Base-by-base conservation (phyloP, 2,113 vertebrate genomes). In the Heliornis fulica region DNA sequence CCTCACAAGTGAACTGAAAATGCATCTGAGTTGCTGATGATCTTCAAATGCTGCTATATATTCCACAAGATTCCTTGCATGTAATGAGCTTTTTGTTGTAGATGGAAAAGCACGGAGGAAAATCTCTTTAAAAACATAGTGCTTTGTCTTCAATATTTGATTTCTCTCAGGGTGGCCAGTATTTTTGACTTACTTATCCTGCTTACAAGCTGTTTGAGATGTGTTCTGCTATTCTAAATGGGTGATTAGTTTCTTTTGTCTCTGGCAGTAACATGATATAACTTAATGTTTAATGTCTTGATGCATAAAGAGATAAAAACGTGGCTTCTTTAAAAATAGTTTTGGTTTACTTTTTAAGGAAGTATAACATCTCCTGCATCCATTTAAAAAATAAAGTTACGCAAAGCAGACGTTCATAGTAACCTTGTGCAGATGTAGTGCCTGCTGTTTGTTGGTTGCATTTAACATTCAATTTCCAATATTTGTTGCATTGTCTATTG, bases 121-220 rank as follows among this genome's bases (percentile, higher is more conserved):
- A 95, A 94, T 80, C 54, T 84, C 92, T 94, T 93, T 69, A 54
- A 82, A 86, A 93, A 72, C 95, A 95, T 95, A 95, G 97, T 95
- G 95, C 97, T 97, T 92, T 93, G 96, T 97, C 88, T 97, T 96
- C 93, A 93, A 76, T 94, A 96, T 96, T 96, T 97, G 89, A 82
- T 97, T 96, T 97, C 95, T 98, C 98, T 98, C 98, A 97, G 97
- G 98, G 98, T 97, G 97, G 97, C 98, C 98, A 97, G 97, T 97
- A 95, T 97, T 97, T 97, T 97, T 97, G 91, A 98, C 96, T 96
- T 96, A 92, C 71, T 96, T 97, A 96, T 97, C 97, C 96, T 96
- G 97, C 97, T 96, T 96, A 95, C 93, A 93, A 97, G 97, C 96
- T 97, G 50, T 96, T 95, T 96, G 97, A 97, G 92, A 94, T 83